phyloP scores from a whole-genome alignment of 2,888 invertebrate genomes.

The Synanthedon myopaeformis region DNA sequence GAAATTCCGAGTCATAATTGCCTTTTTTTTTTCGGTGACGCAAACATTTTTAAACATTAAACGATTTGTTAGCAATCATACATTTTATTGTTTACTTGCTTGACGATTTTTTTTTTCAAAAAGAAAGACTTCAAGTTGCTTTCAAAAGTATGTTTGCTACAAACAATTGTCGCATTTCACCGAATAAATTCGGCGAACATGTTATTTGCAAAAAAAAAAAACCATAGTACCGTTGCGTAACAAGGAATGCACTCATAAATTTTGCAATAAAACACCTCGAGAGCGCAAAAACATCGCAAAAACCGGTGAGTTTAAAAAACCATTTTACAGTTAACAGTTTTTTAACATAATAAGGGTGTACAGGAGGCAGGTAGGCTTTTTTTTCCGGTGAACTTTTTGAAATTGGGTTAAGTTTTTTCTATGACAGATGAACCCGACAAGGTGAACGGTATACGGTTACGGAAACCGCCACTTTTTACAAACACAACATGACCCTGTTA shows the following conservation, averaged over 20 bases:
- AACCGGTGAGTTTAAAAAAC: slow-evolving; percentile 26
- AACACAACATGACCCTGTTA: slow-evolving; percentile 53
- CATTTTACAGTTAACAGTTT: slow-evolving; percentile 39
- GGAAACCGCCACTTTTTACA: slow-evolving; percentile 56
- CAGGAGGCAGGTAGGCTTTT: slow-evolving; percentile 54
- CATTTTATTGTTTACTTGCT: neutral
- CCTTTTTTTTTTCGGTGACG: neutral
- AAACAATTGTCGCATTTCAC: neutral
- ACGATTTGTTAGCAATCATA: neutral
- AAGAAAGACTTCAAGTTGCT: neutral
- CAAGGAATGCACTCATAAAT: slow-evolving; percentile 37
- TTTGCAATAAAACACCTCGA: slow-evolving; percentile 38
- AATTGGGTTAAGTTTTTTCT: slow-evolving; percentile 60
- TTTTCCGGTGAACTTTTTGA: slow-evolving; percentile 39
- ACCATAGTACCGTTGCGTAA: slow-evolving; percentile 44
- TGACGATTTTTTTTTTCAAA: neutral
- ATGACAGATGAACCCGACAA: slow-evolving; percentile 52
- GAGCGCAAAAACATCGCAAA: slow-evolving; percentile 34
- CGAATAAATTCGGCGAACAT: slow-evolving; percentile 8
- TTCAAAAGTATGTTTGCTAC: neutral
- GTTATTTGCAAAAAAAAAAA: slow-evolving; percentile 28
- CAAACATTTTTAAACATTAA: neutral
- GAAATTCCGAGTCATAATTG: neutral
- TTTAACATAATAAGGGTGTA: slow-evolving; percentile 30
- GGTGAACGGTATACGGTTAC: slow-evolving; percentile 64